A percentile compares a stretch with the other conserved stretches of the same genome.
Evolutionary conservation across 2,113 vertebrate species (phyloP).

Genomic region (Gopherus evgoodei): DNA sequence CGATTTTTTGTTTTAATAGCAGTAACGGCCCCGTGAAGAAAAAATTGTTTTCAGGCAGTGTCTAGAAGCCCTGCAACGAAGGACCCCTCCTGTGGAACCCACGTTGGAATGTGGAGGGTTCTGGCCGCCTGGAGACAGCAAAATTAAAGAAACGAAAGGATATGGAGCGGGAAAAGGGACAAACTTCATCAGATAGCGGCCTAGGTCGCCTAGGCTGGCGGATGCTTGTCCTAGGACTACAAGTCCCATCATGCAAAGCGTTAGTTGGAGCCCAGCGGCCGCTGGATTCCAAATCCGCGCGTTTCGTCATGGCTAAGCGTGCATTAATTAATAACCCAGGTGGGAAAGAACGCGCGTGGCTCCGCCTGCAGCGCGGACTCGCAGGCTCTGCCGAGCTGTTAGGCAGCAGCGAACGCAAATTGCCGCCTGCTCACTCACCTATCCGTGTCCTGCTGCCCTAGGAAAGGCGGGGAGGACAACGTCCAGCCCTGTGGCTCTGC

Average conservation of each 20-base stretch:
- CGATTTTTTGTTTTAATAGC: background rate
- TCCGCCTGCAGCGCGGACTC: too few species aligned
- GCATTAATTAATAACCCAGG: too few species aligned
- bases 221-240: accelerated
- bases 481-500: too few species aligned
- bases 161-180: background rate
- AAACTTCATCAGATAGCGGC: accelerated
- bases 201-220: accelerated
- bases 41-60: background rate
- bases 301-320: too few species aligned
- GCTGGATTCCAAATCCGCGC: too few species aligned
- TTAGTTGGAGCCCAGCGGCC: accelerated
- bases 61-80: accelerated
- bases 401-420: too few species aligned
- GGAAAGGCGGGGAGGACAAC: too few species aligned
- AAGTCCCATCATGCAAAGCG: background rate
- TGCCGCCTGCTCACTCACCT: too few species aligned
- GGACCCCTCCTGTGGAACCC: background rate
- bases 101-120: slow-evolving; percentile 24
- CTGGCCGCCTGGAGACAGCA: background rate
- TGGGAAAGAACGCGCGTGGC: too few species aligned
- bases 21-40: background rate
- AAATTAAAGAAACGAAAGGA: background rate
- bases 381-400: too few species aligned
- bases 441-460: too few species aligned